These are phyloP conservation scores for Chelonus insularis DNA, from an alignment of 1,140 invertebrate species.

Conservation along the genomic window DNA sequence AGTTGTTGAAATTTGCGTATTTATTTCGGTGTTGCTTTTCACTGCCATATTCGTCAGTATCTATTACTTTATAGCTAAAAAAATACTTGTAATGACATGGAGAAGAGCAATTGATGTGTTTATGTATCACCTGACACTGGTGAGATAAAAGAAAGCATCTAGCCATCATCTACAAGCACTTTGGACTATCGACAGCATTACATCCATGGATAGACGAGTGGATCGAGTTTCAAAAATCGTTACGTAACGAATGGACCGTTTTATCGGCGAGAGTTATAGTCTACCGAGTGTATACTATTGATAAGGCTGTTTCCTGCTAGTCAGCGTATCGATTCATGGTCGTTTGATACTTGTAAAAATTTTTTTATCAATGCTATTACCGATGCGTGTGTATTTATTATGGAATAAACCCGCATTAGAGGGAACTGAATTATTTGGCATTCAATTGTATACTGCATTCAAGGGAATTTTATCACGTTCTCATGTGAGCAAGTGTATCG, in stretches of 20 bases:
- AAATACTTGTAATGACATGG: neutral
- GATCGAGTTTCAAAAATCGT: constrained; percentile 23
- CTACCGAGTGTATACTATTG: constrained; percentile 23
- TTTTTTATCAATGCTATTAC: too few relatives aligned
- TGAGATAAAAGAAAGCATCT: constrained; percentile 17
- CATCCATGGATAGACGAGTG: neutral
- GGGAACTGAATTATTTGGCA: too few relatives aligned
- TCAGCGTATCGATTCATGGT: neutral
- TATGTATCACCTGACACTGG: constrained; percentile 11
- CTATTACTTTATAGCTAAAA: too few relatives aligned
- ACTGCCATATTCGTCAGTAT: too few relatives aligned
- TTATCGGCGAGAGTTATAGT: constrained; percentile 22
- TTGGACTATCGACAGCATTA: neutral
- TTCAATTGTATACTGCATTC: too few relatives aligned
- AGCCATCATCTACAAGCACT: neutral
- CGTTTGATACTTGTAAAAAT: neutral
- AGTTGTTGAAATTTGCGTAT: too few relatives aligned
- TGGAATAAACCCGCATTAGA: too few relatives aligned
- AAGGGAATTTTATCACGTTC: neutral
- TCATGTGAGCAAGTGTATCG: neutral
- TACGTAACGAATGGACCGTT: constrained; percentile 24
- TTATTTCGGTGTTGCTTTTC: too few relatives aligned
- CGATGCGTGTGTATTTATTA: too few relatives aligned
- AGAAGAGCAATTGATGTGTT: neutral
- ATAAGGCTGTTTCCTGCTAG: constrained; percentile 21